Conservation (phyloP, 1,140 invertebrate species). For the Chymomyza costata region DNA sequence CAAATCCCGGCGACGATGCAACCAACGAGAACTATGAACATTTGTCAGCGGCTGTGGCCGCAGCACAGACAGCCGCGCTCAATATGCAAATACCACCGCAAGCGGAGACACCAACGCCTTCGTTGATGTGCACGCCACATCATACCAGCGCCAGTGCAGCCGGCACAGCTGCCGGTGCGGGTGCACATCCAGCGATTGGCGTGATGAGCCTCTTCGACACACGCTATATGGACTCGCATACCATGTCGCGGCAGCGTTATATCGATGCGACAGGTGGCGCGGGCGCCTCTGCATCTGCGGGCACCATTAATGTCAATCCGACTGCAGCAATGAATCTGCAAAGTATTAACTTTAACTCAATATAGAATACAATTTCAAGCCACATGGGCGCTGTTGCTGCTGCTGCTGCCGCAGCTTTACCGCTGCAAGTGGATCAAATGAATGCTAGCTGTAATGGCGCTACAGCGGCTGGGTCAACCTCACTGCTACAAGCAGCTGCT, state of each 20-base stretch:
- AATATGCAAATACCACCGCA: conserved; percentile 77
- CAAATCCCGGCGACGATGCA: conserved; percentile 57
- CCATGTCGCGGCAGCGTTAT: conserved; percentile 75
- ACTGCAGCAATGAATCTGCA: conserved; percentile 81
- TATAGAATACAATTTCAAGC: conserved; percentile 78
- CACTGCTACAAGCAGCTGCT: conserved; percentile 58
- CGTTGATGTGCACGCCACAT: conserved; percentile 75
- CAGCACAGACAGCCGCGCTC: conserved; percentile 72
- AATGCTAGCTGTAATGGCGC: conserved; percentile 14
- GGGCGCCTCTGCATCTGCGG: conserved; percentile 42
- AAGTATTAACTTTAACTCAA: conserved; percentile 83
- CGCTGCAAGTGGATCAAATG: conserved; percentile 30
- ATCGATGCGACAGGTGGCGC: conserved; percentile 72
- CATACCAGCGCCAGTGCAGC: conserved; percentile 43
- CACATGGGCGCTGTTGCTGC: conserved; percentile 35
- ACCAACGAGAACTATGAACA: conserved; percentile 74
- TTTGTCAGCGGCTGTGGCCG: conserved; percentile 67
- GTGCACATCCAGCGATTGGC: conserved; percentile 76
- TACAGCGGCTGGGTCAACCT: conserved; percentile 37
- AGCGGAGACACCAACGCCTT: conserved; percentile 75
- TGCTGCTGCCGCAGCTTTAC: conserved; percentile 19
- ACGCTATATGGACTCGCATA: conserved; percentile 78
- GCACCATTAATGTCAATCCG: conserved; percentile 74
- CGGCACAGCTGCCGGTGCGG: conserved; percentile 33
- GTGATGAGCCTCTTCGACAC: conserved; percentile 79